Evolutionary conservation across 2,888 invertebrate species (phyloP), one percentile per base, ranked within the genome.

Genomic region (Xylocampa areola): DNA sequence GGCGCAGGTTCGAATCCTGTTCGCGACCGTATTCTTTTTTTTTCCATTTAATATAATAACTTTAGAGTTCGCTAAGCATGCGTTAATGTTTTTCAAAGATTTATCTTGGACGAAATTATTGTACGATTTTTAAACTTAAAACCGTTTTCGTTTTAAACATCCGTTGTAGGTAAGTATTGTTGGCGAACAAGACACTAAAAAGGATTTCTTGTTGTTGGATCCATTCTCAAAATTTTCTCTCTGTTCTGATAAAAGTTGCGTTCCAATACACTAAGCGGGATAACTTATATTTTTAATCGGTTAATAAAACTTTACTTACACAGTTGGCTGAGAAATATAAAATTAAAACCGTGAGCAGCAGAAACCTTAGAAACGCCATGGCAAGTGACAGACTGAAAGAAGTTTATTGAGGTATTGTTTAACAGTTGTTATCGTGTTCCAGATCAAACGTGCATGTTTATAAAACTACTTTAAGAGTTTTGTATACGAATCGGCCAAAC

Each of bases 311-410:
- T 14, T 10, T 63, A 76, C 76, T 76, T 61, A 76, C 76, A 53
- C 52, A 61, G 48, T 41, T 40, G 16, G 40, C 32, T 35, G 63
- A 54, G 57, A 70, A 54, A 39, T 58, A 47, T 57, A 73, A 35
- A 37, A 68, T 35, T 14, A 67, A 33, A 50, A 62, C 21, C 4
- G 55, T 11, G 39, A 75, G 33, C 7, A 66, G 25, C 1, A 70
- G 45, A 44, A 37, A 48, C 51, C 68, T 77, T 41, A 59, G 37
- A 45, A 57, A 33, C 36, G 48, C 66, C 70, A 76, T 77, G 52
- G 55, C 45, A 48, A 37, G 40, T 43, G 45, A 29, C 11, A 23
- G 52, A 60, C 58, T 64, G 52, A 54, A 37, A 32, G 44, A 36
- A 19, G 39, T 47, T 25, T 41, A 23, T 32, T 37, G 19, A 13